These are phyloP conservation scores for Scolopax rusticola DNA, from an alignment of 2,797 vertebrate species.

Conservation along the genomic window DNA sequence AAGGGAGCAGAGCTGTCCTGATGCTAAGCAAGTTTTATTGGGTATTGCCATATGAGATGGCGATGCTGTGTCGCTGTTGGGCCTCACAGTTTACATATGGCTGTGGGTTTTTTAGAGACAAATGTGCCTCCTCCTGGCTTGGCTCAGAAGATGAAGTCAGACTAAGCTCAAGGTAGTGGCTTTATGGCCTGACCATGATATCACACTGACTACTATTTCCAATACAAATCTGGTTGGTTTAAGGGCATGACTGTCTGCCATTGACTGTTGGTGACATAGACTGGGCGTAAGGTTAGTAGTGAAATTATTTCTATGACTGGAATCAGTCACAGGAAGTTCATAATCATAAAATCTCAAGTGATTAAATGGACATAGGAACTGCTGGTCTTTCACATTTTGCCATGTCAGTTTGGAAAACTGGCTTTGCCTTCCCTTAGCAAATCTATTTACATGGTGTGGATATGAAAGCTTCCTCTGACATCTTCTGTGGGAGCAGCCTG, in stretches of 20 bases:
- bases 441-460: background rate
- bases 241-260: background rate
- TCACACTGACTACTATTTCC: background rate
- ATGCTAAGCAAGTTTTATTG: background rate
- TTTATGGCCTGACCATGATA: background rate
- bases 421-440: background rate
- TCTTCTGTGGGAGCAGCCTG: background rate
- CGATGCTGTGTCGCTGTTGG: background rate
- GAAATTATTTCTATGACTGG: background rate
- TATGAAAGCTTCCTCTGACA: background rate
- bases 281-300: background rate
- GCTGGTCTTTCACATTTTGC: background rate
- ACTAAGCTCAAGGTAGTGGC: background rate
- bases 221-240: background rate
- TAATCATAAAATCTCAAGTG: background rate
- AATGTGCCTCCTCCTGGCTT: background rate
- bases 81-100: rapidly evolving
- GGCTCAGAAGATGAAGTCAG: background rate
- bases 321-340: background rate
- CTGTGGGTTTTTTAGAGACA: background rate
- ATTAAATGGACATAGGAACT: background rate
- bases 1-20: background rate
- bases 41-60: background rate
- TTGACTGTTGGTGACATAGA: background rate
- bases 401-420: background rate